Conservation (phyloP, 2,797 vertebrate species). For the Euthynnus affinis region DNA sequence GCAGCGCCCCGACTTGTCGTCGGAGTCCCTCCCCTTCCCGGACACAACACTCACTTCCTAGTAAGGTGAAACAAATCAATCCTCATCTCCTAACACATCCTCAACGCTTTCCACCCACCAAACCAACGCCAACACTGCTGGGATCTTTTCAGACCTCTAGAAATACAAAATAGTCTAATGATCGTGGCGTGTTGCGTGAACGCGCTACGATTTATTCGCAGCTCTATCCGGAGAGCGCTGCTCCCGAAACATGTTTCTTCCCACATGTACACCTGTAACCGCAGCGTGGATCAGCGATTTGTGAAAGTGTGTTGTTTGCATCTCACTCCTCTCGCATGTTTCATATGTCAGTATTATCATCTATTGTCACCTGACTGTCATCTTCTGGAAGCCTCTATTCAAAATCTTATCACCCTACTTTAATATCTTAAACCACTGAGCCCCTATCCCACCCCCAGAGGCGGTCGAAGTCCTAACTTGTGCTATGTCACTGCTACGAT, state of each 20-base stretch:
- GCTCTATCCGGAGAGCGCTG: neutral
- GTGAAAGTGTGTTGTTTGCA: conserved; percentile 1
- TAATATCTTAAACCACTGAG: conserved; percentile 15
- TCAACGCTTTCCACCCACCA: conserved; percentile 21
- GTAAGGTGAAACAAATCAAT: conserved; percentile 97
- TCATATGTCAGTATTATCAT: neutral
- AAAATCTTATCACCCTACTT: neutral
- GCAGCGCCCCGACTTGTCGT: conserved; percentile 70
- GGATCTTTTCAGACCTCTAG: neutral
- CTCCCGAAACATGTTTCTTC: neutral
- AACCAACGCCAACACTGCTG: conserved; percentile 6
- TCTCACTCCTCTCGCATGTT: neutral
- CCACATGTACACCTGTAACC: conserved; percentile 69
- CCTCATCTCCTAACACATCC: conserved; percentile 82
- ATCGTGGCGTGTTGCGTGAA: neutral
- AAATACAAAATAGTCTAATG: conserved; percentile 5
- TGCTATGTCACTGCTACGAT: conserved; percentile 14
- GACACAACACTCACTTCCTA: conserved; percentile 94
- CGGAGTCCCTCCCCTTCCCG: conserved; percentile 95
- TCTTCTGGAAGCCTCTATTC: conserved; percentile 21
- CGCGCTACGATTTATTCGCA: neutral
- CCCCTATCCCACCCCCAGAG: conserved; percentile 22
- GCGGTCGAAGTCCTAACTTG: conserved; percentile 36
- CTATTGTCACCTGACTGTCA: conserved; percentile 36
- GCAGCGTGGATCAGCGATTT: conserved; percentile 12